phyloP scores from a whole-genome alignment of 1,140 invertebrate species.

The Mactra quadrangularis region DNA sequence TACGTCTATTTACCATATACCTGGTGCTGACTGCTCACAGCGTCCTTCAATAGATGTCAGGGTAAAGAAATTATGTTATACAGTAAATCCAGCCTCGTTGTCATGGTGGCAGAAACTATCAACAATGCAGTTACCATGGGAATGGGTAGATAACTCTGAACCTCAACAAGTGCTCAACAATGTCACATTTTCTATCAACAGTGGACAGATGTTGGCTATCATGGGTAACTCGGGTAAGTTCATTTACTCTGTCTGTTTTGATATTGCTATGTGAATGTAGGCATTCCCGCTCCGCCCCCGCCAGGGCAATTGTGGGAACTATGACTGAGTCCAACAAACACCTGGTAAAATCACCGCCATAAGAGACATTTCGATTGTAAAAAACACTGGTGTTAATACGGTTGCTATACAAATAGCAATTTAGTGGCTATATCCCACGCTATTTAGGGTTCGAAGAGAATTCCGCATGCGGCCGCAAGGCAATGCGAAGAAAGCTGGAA shows the following conservation, averaged over 20 bases:
- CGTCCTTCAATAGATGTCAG: constrained; percentile 67
- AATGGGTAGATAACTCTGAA: constrained; percentile 64
- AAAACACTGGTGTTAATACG: no score
- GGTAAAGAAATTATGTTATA: constrained; percentile 67
- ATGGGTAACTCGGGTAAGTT: constrained; percentile 76
- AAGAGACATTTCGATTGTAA: no score
- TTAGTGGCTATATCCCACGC: no score
- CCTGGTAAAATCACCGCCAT: no score
- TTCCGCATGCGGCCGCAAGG: no score
- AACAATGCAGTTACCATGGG: constrained; percentile 74
- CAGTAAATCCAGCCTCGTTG: constrained; percentile 68
- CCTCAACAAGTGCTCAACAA: constrained; percentile 72
- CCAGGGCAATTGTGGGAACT: no score
- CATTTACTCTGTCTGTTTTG: background rate
- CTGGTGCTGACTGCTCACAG: constrained; percentile 36
- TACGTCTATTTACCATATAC: constrained; percentile 56
- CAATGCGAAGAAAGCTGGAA: no score
- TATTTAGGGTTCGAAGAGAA: no score
- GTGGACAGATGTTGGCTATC: constrained; percentile 78
- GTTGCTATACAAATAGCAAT: no score
- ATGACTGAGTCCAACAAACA: no score
- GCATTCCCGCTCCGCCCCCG: no score
- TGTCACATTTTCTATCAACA: constrained; percentile 73
- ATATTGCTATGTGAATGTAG: background rate
- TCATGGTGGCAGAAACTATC: constrained; percentile 71